These are phyloP conservation scores for Anhinga anhinga DNA, from an alignment of 2,113 vertebrate species.

Conservation along the genomic window DNA sequence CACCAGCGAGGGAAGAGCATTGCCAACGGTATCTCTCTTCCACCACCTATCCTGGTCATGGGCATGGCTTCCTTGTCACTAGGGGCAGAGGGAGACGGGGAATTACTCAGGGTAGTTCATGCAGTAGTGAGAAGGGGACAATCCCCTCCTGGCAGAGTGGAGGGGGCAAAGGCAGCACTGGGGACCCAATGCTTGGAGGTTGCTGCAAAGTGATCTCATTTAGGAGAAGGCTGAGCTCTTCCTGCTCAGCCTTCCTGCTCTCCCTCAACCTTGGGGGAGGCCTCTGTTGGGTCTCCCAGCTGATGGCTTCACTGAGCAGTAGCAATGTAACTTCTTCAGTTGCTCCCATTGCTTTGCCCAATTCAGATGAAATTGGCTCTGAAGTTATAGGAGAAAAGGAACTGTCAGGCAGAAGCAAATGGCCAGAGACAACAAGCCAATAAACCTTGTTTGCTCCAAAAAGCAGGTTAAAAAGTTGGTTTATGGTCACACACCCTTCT, in stretches of 20 bases:
- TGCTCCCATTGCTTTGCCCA: accelerated
- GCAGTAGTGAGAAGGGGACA: background rate
- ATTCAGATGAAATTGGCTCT: background rate
- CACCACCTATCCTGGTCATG: background rate
- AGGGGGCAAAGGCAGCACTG: background rate
- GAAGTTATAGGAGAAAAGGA: background rate
- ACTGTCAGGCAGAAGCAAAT: background rate
- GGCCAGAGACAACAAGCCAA: accelerated
- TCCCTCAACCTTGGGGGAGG: background rate
- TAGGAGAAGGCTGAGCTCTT: background rate
- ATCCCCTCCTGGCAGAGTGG: background rate
- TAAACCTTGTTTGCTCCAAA: background rate
- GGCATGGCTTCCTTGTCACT: background rate
- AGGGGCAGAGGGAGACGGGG: too few species aligned
- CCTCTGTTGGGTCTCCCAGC: background rate
- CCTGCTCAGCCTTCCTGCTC: too few species aligned
- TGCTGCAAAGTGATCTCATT: background rate
- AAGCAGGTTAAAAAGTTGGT: background rate
- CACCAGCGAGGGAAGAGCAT: background rate
- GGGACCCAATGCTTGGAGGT: too few species aligned
- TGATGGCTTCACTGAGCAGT: background rate
- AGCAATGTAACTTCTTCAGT: background rate
- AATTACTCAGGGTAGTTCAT: background rate
- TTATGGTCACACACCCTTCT: background rate
- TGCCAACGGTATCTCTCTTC: accelerated